phyloP scores from a whole-genome alignment of 2,888 invertebrate genomes.

The Spatulosminthurus flaviceps region DNA sequence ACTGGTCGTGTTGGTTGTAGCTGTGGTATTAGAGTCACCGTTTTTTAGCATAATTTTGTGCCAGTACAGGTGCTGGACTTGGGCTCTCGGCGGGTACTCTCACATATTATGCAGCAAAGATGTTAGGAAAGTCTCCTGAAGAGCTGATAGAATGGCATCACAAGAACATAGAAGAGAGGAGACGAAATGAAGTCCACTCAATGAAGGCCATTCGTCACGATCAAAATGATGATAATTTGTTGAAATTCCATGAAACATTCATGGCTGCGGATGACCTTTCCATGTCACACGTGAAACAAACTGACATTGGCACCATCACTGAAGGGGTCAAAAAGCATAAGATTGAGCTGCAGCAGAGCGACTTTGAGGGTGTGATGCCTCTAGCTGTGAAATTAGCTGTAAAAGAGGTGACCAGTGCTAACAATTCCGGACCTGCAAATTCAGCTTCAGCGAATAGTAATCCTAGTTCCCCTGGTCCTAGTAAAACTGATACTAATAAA shows the following conservation, averaged over 20 bases:
- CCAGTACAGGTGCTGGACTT: neutral
- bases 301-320: neutral
- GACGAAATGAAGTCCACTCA: neutral
- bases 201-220: neutral
- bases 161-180: neutral
- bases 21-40: no score
- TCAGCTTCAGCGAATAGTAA: neutral
- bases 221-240: neutral
- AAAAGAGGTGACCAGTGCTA: slow-evolving; percentile 70
- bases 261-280: slow-evolving; percentile 21
- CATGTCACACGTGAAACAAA: neutral
- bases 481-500: neutral
- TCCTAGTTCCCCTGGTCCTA: neutral
- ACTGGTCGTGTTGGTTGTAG: no score
- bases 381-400: slow-evolving; percentile 71
- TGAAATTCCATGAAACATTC: slow-evolving; percentile 12
- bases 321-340: neutral
- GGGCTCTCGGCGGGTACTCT: neutral
- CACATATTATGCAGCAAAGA: neutral
- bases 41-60: no score
- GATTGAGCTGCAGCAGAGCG: slow-evolving; percentile 68
- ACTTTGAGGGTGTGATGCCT: slow-evolving; percentile 72
- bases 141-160: neutral
- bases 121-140: neutral
- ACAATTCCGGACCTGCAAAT: neutral